Base-by-base conservation (phyloP, 2,797 vertebrate genomes). In the Diglossa cyanea region DNA sequence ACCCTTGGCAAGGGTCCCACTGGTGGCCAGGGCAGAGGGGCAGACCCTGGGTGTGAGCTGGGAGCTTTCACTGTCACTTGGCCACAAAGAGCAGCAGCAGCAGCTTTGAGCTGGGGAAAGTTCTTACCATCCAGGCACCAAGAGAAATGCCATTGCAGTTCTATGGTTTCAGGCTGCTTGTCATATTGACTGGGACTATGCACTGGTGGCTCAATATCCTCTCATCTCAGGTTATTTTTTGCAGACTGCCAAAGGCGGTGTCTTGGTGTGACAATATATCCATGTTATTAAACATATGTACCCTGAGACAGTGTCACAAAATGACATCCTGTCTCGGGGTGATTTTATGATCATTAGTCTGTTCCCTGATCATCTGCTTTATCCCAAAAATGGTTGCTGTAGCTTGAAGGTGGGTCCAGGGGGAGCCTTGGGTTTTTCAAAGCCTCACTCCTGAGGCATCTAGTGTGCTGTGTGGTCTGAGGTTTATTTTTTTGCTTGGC, bases 391-490 rank as follows among this genome's bases (percentile, higher is more conserved):
- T 45, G 14, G 9, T 37, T 81, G 21, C 21, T 61, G n/a, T 37
- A 60, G 11, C 5, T 54, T 33, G 25, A 24, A 39, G 33, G 23
- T 39, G 57, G 28, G 40, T 54, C 40, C 1, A 2, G 18, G n/a
- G 5, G 6, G 15, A 72, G 8, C 8, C 15, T 39, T 39, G 30
- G 18, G 24, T 39, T 47, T 53, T 45, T 33, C 40, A 62, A 72
- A 62, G 40, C 15, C 6, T 54, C 57, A 5, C 5, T 71, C 57
- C 39, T 0, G 3, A 39, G 28, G n/a, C 11, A 20, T 21, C 13
- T 2, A 1, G 4, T 0, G 1, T 53, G 28, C n/a, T 0, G 0
- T n/a, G 18, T 71, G 67, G 5, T 23, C 40, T 45, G 57, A 33
- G 23, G 3, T 25, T 44, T 10, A 31, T 62, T 10, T 42, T 33